Percentiles rank a stretch among this genome's conserved stretches.
These are phyloP conservation scores for Diadromus collaris DNA, from an alignment of 2,888 invertebrate species.

Conservation along the genomic window DNA sequence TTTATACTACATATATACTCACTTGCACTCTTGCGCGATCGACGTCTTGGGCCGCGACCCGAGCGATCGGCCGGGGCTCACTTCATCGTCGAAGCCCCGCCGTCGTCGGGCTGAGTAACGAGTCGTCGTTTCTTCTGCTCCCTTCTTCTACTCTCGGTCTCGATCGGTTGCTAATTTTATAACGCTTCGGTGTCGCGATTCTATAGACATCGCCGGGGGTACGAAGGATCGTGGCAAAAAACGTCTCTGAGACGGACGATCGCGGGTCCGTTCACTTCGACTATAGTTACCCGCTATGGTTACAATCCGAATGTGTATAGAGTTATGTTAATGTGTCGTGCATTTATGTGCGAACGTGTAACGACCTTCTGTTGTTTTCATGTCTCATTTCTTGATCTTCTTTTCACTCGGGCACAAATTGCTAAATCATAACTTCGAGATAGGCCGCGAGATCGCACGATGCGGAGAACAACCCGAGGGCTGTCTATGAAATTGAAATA, in stretches of 20 bases:
- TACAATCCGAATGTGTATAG: background rate
- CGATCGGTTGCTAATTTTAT: constrained; percentile 52
- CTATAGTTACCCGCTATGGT: constrained; percentile 14
- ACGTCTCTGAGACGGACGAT: constrained; percentile 34
- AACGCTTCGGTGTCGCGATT: constrained; percentile 47
- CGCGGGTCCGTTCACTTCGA: constrained; percentile 41
- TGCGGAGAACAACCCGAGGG: constrained; percentile 23
- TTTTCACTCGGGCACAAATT: constrained; percentile 43
- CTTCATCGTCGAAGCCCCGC: constrained; percentile 22
- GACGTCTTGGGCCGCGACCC: constrained; percentile 35
- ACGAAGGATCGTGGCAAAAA: constrained; percentile 8
- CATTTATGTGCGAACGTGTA: constrained; percentile 35
- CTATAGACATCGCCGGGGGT: background rate
- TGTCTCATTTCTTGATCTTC: constrained; percentile 53
- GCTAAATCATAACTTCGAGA: constrained; percentile 45
- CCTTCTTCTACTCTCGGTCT: constrained; percentile 46
- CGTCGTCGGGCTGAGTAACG: constrained; percentile 34
- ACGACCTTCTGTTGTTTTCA: constrained; percentile 56
- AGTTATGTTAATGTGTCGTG: constrained; percentile 29
- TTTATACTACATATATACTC: constrained; percentile 29
- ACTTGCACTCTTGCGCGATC: constrained; percentile 49
- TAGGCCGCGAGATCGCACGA: background rate
- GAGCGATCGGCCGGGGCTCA: constrained; percentile 28
- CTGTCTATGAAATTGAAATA: constrained; percentile 11
- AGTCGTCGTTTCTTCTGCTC: constrained; percentile 35